A percentile compares a stretch with the other conserved stretches of the same genome.
Evolutionary conservation across 2,113 vertebrate genomes (phyloP).

Genomic region (Forbesichthys agassizii): DNA sequence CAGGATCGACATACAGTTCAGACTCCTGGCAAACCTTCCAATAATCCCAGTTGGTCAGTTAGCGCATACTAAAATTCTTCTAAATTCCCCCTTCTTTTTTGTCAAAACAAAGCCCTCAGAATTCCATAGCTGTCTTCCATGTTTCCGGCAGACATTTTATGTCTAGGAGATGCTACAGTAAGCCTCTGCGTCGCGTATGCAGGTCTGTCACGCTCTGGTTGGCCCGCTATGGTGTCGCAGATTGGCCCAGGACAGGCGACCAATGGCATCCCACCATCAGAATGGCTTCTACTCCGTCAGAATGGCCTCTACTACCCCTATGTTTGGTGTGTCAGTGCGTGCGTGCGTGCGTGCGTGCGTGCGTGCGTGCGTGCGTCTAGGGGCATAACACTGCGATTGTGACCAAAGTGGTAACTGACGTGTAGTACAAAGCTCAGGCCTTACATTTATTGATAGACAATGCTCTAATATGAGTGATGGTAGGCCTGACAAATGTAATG

Average conservation of each 20-base stretch:
- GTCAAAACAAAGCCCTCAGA: slow-evolving; percentile 47
- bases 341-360: background rate
- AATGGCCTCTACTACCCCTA: slow-evolving; percentile 17
- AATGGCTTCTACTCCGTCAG: slow-evolving; percentile 34
- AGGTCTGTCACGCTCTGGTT: slow-evolving; percentile 64
- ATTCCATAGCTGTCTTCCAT: slow-evolving; percentile 44
- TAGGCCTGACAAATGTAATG: too few relatives aligned
- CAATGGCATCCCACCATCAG: slow-evolving; percentile 40
- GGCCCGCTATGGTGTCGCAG: slow-evolving; percentile 48
- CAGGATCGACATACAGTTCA: too few relatives aligned
- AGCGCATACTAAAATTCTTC: background rate
- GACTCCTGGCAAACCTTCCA: too few relatives aligned
- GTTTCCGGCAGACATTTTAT: slow-evolving; percentile 52
- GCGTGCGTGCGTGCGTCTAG: background rate
- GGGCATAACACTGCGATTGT: background rate
- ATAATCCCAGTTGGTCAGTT: too few relatives aligned
- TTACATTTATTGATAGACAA: background rate
- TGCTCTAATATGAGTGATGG: too few relatives aligned
- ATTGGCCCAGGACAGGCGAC: slow-evolving; percentile 58
- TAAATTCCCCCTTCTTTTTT: background rate
- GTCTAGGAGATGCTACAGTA: slow-evolving; percentile 24
- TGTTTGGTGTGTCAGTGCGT: background rate
- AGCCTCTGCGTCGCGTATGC: slow-evolving; percentile 33
- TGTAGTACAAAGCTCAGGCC: background rate
- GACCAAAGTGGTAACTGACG: background rate